Evolutionary conservation across 2,888 invertebrate genomes (phyloP).

Genomic region (Halictus ligatus): DNA sequence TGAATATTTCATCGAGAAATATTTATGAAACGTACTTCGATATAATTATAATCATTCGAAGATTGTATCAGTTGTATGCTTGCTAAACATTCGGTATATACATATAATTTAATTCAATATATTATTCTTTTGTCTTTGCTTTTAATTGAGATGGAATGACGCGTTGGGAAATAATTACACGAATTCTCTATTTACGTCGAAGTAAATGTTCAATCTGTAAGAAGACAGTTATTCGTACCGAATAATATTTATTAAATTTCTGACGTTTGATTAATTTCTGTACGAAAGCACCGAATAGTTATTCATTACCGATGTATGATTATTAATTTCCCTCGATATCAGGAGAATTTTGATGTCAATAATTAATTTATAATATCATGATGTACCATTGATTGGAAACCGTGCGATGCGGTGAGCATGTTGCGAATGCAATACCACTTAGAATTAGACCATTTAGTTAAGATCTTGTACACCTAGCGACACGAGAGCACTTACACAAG

Average conservation of each 20-base stretch:
- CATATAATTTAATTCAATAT: background rate
- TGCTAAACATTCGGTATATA: background rate
- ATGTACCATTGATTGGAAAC: background rate
- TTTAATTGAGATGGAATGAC: background rate
- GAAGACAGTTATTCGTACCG: background rate
- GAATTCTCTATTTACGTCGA: background rate
- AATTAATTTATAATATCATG: background rate
- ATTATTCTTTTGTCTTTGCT: background rate
- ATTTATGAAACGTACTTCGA: background rate
- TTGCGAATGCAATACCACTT: background rate
- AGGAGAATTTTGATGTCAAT: background rate
- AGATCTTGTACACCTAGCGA: constrained; percentile 23
- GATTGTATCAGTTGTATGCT: background rate
- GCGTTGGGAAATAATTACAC: background rate
- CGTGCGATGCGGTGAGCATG: background rate
- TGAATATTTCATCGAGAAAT: background rate
- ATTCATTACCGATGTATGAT: background rate
- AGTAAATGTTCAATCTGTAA: background rate
- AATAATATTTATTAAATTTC: background rate
- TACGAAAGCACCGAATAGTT: background rate
- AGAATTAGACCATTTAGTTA: constrained; percentile 40
- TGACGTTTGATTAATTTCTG: background rate
- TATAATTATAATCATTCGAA: background rate
- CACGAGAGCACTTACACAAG: constrained; percentile 24
- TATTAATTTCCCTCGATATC: background rate